Base-by-base conservation (phyloP, 2,797 vertebrate genomes). In the Muscicapa comitata region DNA sequence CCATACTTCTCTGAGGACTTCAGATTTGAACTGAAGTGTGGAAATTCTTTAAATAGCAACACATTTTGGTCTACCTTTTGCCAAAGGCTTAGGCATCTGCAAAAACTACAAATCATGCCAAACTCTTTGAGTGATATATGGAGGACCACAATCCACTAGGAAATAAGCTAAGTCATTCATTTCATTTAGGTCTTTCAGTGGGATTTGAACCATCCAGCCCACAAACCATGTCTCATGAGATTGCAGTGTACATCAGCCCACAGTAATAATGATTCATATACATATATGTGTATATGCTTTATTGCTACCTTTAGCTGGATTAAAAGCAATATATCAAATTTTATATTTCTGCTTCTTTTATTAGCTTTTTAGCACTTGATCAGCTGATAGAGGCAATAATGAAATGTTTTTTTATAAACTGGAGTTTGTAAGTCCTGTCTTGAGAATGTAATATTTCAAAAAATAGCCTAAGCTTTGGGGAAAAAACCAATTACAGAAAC, bases 401-500 rank as follows among this genome's bases (percentile, higher is more conserved):
- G 97, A 96, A 96, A 97, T 96, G 90, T 93, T 95, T 96, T 97
- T 97, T 96, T 95, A 97, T 97, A 97, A 97, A 98, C 97, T 94
- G 87, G 96, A 98, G 95, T 98, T 98, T 98, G 76, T 90, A 96
- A 97, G 97, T 97, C 96, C 93, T 97, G 93, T 97, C 96, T 91
- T 57, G 50, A 97, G 96, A 98, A 97, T 97, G 97, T 93, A 98
- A 98, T 98, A 98, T 98, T 98, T 98, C 97, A 98, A 98, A 97
- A 98, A 98, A 97, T 86, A 96, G 96, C 94, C 95, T 96, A 96
- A 98, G 98, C 98, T 98, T 98, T 98, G 97, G 97, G 98, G 97
- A 94, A 97, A 98, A 98, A 98, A 98, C 97, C 98, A 98, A 99
- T 98, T 98, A 98, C 97, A 96, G 97, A 98, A 98, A 98, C 97